Conservation (phyloP, 2,888 invertebrate species). For the Drosophila testacea region DNA sequence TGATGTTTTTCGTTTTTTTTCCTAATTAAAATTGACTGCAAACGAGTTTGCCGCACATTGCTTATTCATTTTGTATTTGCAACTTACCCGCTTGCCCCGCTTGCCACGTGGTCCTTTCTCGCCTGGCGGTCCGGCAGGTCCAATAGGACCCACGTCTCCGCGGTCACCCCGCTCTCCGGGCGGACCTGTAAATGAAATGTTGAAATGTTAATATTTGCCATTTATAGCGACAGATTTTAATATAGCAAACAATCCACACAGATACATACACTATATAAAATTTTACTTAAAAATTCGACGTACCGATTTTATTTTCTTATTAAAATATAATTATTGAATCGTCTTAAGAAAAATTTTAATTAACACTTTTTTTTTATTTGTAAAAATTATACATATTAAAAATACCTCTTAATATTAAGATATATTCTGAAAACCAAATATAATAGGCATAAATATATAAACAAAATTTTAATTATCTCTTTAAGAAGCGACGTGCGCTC, state of each 20-base stretch:
- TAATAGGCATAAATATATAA: no score
- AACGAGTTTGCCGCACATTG: conserved; percentile 47
- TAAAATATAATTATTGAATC: no score
- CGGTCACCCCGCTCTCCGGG: conserved; percentile 83
- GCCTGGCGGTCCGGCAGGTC: conserved; percentile 91
- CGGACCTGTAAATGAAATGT: conserved; percentile 73
- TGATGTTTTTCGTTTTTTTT: conserved; percentile 24
- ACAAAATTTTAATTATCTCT: no score
- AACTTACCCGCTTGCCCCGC: conserved; percentile 96
- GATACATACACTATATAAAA: conserved; percentile 25
- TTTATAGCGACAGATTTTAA: conserved; percentile 62
- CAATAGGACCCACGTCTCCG: conserved; percentile 89
- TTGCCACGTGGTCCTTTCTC: conserved; percentile 96
- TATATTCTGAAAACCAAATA: no score
- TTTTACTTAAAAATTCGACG: no score
- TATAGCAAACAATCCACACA: conserved; percentile 44
- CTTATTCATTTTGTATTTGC: conserved; percentile 41
- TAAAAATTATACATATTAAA: no score
- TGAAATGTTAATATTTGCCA: conserved; percentile 48
- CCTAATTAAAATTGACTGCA: conserved; percentile 63
- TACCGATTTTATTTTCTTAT: not conserved
- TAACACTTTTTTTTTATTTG: no score
- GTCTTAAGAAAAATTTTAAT: no score
- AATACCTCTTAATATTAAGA: no score
- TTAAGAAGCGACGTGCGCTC: no score